Conservation (phyloP, 2,888 invertebrate genomes). For the Crematogaster levior region DNA sequence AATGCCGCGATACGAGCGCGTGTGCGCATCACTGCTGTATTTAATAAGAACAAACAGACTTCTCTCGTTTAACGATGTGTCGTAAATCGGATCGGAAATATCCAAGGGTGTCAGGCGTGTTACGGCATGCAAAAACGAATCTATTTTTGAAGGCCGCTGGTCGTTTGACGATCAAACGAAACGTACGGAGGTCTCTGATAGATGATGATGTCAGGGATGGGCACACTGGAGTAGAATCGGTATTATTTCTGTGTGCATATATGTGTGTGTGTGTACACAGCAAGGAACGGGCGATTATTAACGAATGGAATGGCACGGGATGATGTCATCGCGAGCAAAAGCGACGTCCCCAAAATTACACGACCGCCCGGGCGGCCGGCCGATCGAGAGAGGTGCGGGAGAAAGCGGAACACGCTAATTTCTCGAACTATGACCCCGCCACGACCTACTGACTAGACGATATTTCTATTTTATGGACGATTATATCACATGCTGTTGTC, state of each 20-base stretch:
- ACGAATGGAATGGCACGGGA: constrained; percentile 58
- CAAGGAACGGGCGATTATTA: constrained; percentile 50
- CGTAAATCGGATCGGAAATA: constrained; percentile 41
- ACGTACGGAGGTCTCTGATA: constrained; percentile 46
- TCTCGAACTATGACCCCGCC: constrained; percentile 59
- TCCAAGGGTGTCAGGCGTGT: constrained; percentile 43
- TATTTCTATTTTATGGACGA: constrained; percentile 25
- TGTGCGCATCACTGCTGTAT: constrained; percentile 9
- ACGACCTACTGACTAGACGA: background rate
- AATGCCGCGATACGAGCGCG: background rate
- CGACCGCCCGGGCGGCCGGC: constrained; percentile 24
- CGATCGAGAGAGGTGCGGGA: background rate
- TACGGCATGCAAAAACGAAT: constrained; percentile 63
- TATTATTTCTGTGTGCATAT: background rate
- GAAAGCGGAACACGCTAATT: constrained; percentile 56
- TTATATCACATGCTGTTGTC: background rate
- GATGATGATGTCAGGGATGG: constrained; percentile 68
- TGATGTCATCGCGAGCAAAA: constrained; percentile 69
- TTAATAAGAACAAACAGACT: constrained; percentile 37
- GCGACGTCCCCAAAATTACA: constrained; percentile 70
- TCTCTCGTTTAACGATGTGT: background rate
- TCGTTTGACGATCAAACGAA: constrained; percentile 60
- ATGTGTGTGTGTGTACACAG: background rate
- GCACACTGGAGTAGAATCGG: constrained; percentile 30
- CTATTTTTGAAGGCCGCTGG: constrained; percentile 69